These are phyloP conservation scores for Patella caerulea DNA, from an alignment of 2,888 invertebrate species.

Conservation along the genomic window DNA sequence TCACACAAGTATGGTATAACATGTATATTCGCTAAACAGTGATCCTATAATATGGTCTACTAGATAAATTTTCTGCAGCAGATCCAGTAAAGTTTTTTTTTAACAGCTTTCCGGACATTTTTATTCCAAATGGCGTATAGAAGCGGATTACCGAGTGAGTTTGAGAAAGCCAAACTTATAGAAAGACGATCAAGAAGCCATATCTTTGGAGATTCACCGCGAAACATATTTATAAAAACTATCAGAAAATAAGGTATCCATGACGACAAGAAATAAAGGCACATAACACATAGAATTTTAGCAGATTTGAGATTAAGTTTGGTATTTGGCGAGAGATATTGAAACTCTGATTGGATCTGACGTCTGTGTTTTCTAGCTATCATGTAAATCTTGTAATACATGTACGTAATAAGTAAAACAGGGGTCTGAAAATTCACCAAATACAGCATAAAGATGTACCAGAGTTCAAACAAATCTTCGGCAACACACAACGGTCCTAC, in stretches of 20 bases:
- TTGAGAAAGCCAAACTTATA: conserved; percentile 1
- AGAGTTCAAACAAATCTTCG: conserved; percentile 12
- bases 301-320: neutral
- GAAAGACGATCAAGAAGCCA: neutral
- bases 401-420: neutral
- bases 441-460: conserved; percentile 11
- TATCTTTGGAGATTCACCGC: neutral
- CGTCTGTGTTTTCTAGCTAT: conserved; percentile 5
- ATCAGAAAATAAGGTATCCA: conserved; percentile 18
- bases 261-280: conserved; percentile 13
- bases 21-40: no score
- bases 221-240: neutral
- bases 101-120: conserved; percentile 14
- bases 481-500: neutral
- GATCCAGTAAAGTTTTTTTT: neutral
- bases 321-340: conserved; percentile 1
- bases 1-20: no score
- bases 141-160: conserved; percentile 20
- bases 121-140: conserved; percentile 12
- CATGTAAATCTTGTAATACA: conserved; percentile 15
- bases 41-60: no score
- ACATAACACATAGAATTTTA: conserved; percentile 13
- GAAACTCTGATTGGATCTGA: neutral
- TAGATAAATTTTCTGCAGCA: no score
- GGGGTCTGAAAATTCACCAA: neutral